Evolutionary conservation across 2,113 vertebrate genomes (phyloP).

Genomic region (Plecturocebus donacophilus): DNA sequence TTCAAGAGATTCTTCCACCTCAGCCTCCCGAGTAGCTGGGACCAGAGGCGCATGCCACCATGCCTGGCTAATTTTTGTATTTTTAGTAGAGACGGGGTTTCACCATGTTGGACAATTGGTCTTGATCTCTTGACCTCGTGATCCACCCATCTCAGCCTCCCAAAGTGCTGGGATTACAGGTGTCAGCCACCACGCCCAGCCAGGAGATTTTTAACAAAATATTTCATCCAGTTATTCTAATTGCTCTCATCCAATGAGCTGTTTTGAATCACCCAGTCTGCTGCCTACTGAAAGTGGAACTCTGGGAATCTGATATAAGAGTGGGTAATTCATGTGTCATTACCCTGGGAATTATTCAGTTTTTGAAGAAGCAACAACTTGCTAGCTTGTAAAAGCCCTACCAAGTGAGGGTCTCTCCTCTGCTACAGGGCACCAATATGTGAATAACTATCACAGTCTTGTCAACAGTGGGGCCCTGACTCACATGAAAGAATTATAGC

Average conservation of each 20-base stretch:
- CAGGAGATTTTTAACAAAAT: neutral
- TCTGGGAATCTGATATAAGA: neutral
- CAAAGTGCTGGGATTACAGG: too few relatives aligned
- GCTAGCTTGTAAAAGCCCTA: neutral
- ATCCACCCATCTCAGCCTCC: too few relatives aligned
- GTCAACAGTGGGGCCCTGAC: neutral
- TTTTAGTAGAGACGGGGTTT: too few relatives aligned
- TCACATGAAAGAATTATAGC: neutral
- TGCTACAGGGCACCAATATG: neutral
- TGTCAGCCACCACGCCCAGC: too few relatives aligned
- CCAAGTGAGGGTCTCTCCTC: neutral
- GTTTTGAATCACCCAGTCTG: neutral
- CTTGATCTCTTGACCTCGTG: too few relatives aligned
- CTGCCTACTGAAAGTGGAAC: neutral
- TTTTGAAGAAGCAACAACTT: constrained; percentile 21
- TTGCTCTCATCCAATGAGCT: neutral
- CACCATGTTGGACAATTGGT: too few relatives aligned
- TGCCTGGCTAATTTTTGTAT: too few relatives aligned
- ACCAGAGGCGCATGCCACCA: too few relatives aligned
- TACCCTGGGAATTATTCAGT: neutral
- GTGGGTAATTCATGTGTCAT: constrained; percentile 13
- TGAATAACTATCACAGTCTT: neutral
- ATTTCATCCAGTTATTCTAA: neutral
- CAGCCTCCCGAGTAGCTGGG: too few relatives aligned
- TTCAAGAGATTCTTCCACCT: too few relatives aligned